Base-by-base conservation (phyloP, 2,888 invertebrate species). In the Liposcelis brunnea region DNA sequence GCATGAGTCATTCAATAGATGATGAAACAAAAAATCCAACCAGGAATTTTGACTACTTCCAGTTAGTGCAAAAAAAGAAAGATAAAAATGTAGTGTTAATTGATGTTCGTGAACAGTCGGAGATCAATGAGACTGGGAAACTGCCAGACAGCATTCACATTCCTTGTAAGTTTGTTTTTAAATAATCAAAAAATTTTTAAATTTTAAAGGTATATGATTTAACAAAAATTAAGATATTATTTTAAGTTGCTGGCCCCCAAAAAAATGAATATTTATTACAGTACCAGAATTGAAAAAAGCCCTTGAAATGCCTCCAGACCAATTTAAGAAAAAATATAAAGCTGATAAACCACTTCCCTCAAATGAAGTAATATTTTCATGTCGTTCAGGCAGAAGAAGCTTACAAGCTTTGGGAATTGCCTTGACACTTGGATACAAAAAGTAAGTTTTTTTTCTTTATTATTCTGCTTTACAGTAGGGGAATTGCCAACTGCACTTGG, bases 111-210 rank as follows among this genome's bases (percentile, higher is more conserved):
- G 81, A 83, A 57, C 78, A 80, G 26, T 61, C 69, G 10, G 84
- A 84, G 62, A 60, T 84, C 8, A 61, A 69, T 49, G 75, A 80
- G 56, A 72, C 74, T 52, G 83, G 84, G 2, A 65, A 68, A 55
- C 72, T 84, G 48, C 83, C 83, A 32, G 74, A 74, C 45, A 80
- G 80, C 55, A 69, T 82, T 44, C 80, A 83, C 56, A 80, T 84
- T 59, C 82, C 83, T 53, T 66, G 83, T 77, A 68, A 70, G 71
- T 35, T 36, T 32, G 11, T 8, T 14, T 26, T n/a, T n/a, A n/a
- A n/a, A n/a, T n/a, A n/a, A n/a, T n/a, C n/a, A n/a, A n/a, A n/a
- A n/a, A n/a, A n/a, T n/a, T n/a, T n/a, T n/a, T n/a, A n/a, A n/a
- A n/a, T n/a, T n/a, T n/a, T n/a, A 18, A 12, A 14, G n/a, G 18